Evolutionary conservation across 2,888 invertebrate species (phyloP).

Genomic region (Lingula anatina): DNA sequence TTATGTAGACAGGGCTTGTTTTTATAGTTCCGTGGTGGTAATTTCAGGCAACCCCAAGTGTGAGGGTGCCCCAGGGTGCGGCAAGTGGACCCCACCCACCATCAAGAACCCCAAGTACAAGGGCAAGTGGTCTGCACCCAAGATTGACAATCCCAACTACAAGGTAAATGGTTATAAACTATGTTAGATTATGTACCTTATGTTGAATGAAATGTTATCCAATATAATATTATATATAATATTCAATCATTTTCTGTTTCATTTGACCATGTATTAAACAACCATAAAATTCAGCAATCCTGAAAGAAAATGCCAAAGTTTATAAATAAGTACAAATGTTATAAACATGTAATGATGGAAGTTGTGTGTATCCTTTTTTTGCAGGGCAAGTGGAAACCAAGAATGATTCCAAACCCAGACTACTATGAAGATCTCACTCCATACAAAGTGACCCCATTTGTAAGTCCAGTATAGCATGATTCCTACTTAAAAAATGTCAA

Average conservation of each 20-base stretch:
- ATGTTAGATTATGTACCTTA: neutral
- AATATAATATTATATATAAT: no score
- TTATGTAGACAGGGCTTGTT: no score
- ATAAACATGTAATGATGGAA: no score
- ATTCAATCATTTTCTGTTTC: no score
- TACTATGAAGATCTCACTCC: conserved; percentile 87
- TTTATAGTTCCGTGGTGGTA: no score
- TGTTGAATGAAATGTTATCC: neutral
- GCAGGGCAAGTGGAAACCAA: conserved; percentile 61
- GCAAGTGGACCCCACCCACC: conserved; percentile 78
- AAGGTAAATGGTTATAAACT: conserved; percentile 52
- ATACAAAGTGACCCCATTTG: conserved; percentile 72
- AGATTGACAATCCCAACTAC: conserved; percentile 57
- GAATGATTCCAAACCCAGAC: conserved; percentile 83
- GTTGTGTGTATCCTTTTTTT: conserved; percentile 11
- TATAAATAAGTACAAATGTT: neutral
- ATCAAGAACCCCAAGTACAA: conserved; percentile 88
- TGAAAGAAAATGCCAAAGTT: neutral
- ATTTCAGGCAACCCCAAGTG: conserved; percentile 78
- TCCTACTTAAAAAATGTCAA: no score
- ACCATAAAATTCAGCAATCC: neutral
- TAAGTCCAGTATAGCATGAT: conserved; percentile 60
- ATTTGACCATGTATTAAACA: no score
- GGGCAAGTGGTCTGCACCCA: conserved; percentile 85
- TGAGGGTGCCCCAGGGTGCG: conserved; percentile 78